These are phyloP conservation scores for Acrocera orbiculus DNA, from an alignment of 2,888 invertebrate species.

Conservation along the genomic window DNA sequence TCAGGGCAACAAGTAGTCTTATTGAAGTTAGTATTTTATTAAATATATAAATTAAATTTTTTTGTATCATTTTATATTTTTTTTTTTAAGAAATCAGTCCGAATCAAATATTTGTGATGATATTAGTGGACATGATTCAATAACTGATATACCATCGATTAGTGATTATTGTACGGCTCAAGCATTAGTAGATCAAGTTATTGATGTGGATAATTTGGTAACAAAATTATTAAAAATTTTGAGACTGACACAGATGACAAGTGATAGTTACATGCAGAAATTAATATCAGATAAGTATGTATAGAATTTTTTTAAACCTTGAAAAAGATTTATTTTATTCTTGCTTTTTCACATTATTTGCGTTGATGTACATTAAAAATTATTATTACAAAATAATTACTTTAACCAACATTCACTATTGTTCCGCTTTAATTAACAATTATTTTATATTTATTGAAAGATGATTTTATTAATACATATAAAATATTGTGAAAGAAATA, in stretches of 20 bases:
- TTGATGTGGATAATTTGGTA: conserved; percentile 56
- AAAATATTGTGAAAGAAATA: no score
- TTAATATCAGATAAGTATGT: conserved; percentile 45
- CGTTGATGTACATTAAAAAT: no score
- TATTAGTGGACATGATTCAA: conserved; percentile 31
- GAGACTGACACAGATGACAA: conserved; percentile 54
- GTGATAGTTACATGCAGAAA: conserved; percentile 46
- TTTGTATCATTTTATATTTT: background rate
- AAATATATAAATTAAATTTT: background rate
- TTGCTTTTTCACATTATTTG: no score
- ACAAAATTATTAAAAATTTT: conserved; percentile 54
- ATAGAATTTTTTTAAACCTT: no score
- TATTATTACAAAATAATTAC: no score
- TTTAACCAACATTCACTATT: no score
- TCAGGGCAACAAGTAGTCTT: conserved; percentile 32
- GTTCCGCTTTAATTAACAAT: no score
- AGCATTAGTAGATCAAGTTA: conserved; percentile 52
- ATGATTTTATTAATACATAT: no score
- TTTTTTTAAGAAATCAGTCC: conserved; percentile 11
- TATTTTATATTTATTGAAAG: no score
- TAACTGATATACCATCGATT: conserved; percentile 31
- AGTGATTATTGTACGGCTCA: conserved; percentile 38
- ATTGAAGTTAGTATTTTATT: conserved; percentile 21
- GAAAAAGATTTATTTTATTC: no score
- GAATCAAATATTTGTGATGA: conserved; percentile 27